Evolutionary conservation across 2,888 invertebrate species (phyloP).

Genomic region (Loripinus fragilis): DNA sequence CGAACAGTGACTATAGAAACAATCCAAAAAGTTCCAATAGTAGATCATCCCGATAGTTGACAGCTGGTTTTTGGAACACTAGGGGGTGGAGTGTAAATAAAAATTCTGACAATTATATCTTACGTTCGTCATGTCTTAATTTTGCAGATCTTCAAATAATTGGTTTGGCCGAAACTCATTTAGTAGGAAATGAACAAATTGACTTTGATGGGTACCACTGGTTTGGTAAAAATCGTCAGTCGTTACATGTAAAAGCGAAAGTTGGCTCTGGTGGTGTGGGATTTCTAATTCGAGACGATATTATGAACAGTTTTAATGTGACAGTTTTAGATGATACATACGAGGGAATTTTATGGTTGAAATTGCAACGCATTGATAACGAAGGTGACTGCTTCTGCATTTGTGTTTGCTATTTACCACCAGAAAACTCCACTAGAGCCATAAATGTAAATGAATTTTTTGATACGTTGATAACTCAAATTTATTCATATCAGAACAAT

Average conservation of each 20-base stretch:
- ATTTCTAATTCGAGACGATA: slow-evolving; percentile 24
- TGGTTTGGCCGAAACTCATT: slow-evolving; percentile 35
- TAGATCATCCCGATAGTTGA: slow-evolving; percentile 6
- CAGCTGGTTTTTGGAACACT: background rate
- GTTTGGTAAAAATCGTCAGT: slow-evolving; percentile 33
- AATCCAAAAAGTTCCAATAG: background rate
- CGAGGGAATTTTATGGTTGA: slow-evolving; percentile 30
- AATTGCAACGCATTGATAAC: slow-evolving; percentile 5
- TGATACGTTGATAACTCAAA: slow-evolving; percentile 12
- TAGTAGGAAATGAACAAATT: slow-evolving; percentile 12
- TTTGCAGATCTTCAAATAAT: slow-evolving; percentile 28
- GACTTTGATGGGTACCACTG: slow-evolving; percentile 23
- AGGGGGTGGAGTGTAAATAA: background rate
- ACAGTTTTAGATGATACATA: slow-evolving; percentile 9
- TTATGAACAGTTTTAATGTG: slow-evolving; percentile 8
- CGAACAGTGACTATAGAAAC: background rate
- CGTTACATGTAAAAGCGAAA: slow-evolving; percentile 34
- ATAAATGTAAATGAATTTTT: slow-evolving; percentile 27
- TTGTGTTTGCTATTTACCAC: slow-evolving; percentile 32
- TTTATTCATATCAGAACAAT: slow-evolving; percentile 24
- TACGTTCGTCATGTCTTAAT: slow-evolving; percentile 15
- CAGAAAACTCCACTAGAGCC: slow-evolving; percentile 22
- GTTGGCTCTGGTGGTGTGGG: slow-evolving; percentile 28
- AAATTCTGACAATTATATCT: slow-evolving; percentile 23
- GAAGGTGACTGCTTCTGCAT: slow-evolving; percentile 3